phyloP scores from a whole-genome alignment of 2,888 invertebrate genomes.

The Cryptophagus acutangulus region DNA sequence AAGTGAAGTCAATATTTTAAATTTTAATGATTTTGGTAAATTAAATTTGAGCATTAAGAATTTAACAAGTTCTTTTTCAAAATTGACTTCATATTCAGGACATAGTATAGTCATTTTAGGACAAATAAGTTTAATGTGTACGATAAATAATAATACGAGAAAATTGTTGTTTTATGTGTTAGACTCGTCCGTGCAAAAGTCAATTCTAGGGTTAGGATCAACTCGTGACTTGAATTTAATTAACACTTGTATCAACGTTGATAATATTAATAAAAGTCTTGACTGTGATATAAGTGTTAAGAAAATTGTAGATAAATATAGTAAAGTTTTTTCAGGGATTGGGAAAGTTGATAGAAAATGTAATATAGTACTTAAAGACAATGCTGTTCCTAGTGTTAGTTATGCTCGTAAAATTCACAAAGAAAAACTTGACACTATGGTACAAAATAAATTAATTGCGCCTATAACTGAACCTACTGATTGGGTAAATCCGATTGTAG shows the following conservation, averaged over 20 bases:
- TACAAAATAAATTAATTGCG: slow-evolving; percentile 5
- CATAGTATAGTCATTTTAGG: slow-evolving; percentile 4
- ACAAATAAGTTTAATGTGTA: neutral
- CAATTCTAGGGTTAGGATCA: neutral
- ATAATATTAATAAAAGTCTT: neutral
- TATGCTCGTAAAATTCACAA: slow-evolving; percentile 16
- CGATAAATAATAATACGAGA: neutral
- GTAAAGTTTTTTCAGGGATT: slow-evolving; percentile 11
- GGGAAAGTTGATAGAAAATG: slow-evolving; percentile 13
- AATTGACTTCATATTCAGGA: slow-evolving; percentile 9
- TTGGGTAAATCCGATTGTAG: slow-evolving; percentile 15
- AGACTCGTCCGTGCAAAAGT: neutral
- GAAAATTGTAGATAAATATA: slow-evolving; percentile 4
- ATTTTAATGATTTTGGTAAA: slow-evolving; percentile 7
- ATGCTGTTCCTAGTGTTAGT: slow-evolving; percentile 14
- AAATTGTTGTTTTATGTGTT: neutral
- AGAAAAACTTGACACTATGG: slow-evolving; percentile 11
- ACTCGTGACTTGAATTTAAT: too few species aligned
- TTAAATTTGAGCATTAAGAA: slow-evolving; percentile 7
- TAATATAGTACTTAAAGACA: slow-evolving; percentile 13
- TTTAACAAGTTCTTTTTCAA: slow-evolving; percentile 4
- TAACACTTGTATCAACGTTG: neutral
- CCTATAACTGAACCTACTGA: slow-evolving; percentile 16
- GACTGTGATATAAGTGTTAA: neutral
- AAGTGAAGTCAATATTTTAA: slow-evolving; percentile 13